phyloP scores from a whole-genome alignment of 2,113 vertebrate species.

The Pycnonotus jocosus region DNA sequence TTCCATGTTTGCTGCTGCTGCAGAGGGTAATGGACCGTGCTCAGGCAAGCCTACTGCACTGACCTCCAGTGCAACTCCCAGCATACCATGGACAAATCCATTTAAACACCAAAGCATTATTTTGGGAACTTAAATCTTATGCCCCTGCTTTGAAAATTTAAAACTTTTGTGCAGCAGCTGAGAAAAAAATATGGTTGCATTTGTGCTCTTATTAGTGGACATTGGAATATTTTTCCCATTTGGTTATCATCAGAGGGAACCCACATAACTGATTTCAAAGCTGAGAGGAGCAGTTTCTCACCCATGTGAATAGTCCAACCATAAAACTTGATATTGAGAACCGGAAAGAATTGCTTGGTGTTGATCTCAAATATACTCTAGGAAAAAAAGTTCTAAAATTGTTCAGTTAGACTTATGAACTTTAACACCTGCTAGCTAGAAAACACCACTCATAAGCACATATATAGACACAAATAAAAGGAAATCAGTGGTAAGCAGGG shows the following conservation, averaged over 20 bases:
- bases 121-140: background rate
- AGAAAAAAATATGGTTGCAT: background rate
- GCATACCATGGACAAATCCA: background rate
- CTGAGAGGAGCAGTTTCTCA: background rate
- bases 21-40: background rate
- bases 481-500: background rate
- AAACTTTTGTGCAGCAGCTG: background rate
- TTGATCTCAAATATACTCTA: background rate
- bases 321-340: background rate
- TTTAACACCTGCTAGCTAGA: background rate
- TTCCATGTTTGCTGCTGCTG: constrained; percentile 31
- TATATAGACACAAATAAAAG: background rate
- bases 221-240: background rate
- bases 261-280: background rate
- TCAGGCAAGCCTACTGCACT: background rate
- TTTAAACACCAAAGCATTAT: background rate
- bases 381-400: background rate
- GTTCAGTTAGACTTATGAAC: background rate
- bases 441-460: background rate
- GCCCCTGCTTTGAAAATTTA: background rate
- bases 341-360: background rate
- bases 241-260: background rate
- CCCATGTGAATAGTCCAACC: background rate
- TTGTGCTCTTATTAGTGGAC: background rate
- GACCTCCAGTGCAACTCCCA: background rate